These are phyloP conservation scores for Folsomia candida DNA, from an alignment of 2,888 invertebrate species.

Conservation along the genomic window DNA sequence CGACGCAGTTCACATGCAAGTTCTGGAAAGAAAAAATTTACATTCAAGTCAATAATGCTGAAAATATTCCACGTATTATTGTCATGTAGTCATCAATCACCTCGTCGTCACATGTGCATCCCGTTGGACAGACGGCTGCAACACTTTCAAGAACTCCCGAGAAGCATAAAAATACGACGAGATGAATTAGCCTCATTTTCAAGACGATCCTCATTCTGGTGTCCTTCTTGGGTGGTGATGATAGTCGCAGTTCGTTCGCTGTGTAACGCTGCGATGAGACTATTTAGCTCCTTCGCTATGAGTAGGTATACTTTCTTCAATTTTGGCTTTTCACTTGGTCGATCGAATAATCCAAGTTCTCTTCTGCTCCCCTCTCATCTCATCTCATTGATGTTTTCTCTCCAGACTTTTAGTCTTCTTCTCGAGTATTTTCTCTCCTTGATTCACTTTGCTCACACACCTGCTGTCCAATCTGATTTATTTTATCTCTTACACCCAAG, in stretches of 20 bases:
- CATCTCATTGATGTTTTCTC: conserved; percentile 4
- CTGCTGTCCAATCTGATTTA: conserved; percentile 12
- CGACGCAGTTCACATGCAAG: conserved; percentile 79
- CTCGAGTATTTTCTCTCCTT: not conserved
- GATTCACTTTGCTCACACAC: not conserved
- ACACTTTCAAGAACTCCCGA: conserved; percentile 49
- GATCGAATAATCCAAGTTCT: not conserved
- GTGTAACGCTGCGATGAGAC: too few relatives aligned
- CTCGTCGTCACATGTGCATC: conserved; percentile 54
- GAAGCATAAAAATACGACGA: conserved; percentile 18
- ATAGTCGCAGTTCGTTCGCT: too few relatives aligned
- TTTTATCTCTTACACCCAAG: not conserved
- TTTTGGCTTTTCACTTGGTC: not conserved
- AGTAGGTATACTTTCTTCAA: too few relatives aligned
- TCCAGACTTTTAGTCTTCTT: not conserved
- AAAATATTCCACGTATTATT: too few relatives aligned
- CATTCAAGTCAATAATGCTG: too few relatives aligned
- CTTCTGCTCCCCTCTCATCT: not conserved
- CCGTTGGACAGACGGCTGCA: conserved; percentile 77
- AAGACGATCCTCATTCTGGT: conserved; percentile 2
- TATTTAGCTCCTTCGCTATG: too few relatives aligned
- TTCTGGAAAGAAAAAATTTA: too few relatives aligned
- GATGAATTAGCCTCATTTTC: conserved; percentile 34
- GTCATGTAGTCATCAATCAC: too few relatives aligned
- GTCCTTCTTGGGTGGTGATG: too few relatives aligned